Percentiles rank a stretch among this genome's conserved stretches.
Conservation (phyloP, 2,113 vertebrate genomes). For the Hystrix cristata region DNA sequence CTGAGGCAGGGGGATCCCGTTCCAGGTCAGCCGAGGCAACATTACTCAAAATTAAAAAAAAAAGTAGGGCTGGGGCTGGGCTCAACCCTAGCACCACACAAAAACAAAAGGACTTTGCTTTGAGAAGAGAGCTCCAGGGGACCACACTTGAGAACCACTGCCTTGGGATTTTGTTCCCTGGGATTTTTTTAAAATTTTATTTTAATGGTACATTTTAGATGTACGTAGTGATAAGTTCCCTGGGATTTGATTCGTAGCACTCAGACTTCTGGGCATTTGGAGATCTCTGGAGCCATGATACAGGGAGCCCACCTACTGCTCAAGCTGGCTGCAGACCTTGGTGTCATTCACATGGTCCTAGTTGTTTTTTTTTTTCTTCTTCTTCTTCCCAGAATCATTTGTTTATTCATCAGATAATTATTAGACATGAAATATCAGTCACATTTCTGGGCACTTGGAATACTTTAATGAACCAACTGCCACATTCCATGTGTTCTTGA, state of each 20-base stretch:
- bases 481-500: neutral
- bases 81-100: neutral
- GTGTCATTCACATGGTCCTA: neutral
- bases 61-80: neutral
- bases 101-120: neutral
- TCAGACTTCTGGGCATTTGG: neutral
- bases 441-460: neutral
- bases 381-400: neutral
- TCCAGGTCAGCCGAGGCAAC: neutral
- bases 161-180: neutral
- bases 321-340: neutral
- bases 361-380: neutral
- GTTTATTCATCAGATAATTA: neutral
- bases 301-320: neutral
- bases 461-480: neutral
- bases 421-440: neutral
- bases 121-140: neutral
- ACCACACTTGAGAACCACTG: neutral
- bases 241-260: neutral
- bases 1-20: neutral
- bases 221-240: too few relatives aligned
- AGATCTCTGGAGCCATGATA: neutral
- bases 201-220: too few relatives aligned
- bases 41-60: neutral
- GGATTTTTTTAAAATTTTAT: too few relatives aligned